Evolutionary conservation across 2,797 vertebrate species (phyloP), one percentile per base, ranked within the genome.

Genomic region (Lagorchestes hirsutus): DNA sequence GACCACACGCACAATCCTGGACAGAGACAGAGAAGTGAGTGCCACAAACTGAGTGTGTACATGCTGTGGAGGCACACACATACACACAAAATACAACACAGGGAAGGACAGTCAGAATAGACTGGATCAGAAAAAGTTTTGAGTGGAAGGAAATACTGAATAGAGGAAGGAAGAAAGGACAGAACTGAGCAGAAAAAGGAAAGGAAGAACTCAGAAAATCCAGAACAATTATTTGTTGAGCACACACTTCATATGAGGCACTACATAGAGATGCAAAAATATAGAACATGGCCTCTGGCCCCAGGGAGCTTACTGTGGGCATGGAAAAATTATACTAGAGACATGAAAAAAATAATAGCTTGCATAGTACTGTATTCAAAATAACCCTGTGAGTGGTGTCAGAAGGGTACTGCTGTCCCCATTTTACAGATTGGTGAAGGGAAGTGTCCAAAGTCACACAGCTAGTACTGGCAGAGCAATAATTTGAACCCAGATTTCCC

Each of bases 111-210:
- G 16, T 94, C 9, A n/a, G 50, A 52, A 59, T 55, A 5, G 74
- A 95, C 46, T 94, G n/a, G 34, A n/a, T 95, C 34, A 46, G 54
- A 54, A 95, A 91, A 91, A 46, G 40, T 97, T 29, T 59, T 46
- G 62, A 82, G 24, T 22, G 52, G 74, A 92, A 93, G 16, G 62
- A 92, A 74, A 1, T 95, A 97, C 13, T 55, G 90, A 92, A 62
- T 6, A 94, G 91, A 40, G 55, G 14, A 55, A 93, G 90, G 52
- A 94, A 82, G 46, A 50, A 82, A 50, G 54, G 94, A 29, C 24
- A 67, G 90, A 91, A 1, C 55, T 92, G 55, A 92, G 55, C 34
- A 87, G n/a, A 55, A 40, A 46, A 46, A 27, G 40, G 22, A 27
- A 46, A 27, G 74, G 40, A 24, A 10, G 22, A 11, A 0, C 8